These are phyloP conservation scores for Epinotia brunnichana DNA, from an alignment of 2,888 invertebrate species.

Conservation along the genomic window DNA sequence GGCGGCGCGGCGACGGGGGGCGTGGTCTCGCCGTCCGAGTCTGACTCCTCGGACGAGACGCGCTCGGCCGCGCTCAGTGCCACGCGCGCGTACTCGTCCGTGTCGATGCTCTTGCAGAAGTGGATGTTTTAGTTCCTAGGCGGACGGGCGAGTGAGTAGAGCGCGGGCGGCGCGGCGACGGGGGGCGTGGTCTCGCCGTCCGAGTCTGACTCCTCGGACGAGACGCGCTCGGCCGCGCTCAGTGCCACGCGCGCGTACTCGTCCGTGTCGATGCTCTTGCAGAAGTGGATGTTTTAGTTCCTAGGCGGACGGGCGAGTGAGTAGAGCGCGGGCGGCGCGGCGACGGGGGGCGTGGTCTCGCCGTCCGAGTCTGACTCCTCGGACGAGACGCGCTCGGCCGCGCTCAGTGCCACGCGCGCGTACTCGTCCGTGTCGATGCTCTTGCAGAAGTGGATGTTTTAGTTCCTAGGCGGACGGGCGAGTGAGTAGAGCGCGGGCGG, in stretches of 20 bases:
- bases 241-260: slow-evolving; percentile 96
- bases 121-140: slow-evolving; percentile 84
- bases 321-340: slow-evolving; percentile 62
- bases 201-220: slow-evolving; percentile 79
- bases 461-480: slow-evolving; percentile 54
- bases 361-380: slow-evolving; percentile 79
- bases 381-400: slow-evolving; percentile 80
- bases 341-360: slow-evolving; percentile 57
- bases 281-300: slow-evolving; percentile 90
- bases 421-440: slow-evolving; percentile 99
- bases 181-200: slow-evolving; percentile 66
- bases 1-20: slow-evolving; percentile 55
- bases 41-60: slow-evolving; percentile 79
- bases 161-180: slow-evolving; percentile 55
- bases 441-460: slow-evolving; percentile 95
- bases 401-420: slow-evolving; percentile 92
- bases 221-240: slow-evolving; percentile 83
- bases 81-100: slow-evolving; percentile 97
- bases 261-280: slow-evolving; percentile 98
- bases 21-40: slow-evolving; percentile 71
- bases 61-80: slow-evolving; percentile 86
- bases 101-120: slow-evolving; percentile 99
- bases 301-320: slow-evolving; percentile 60
- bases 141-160: slow-evolving; percentile 67
- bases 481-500: slow-evolving; percentile 67